Percentiles rank a stretch among this genome's conserved stretches.
phyloP scores from a whole-genome alignment of 2,888 invertebrate species.

The Acronicta leporina region DNA sequence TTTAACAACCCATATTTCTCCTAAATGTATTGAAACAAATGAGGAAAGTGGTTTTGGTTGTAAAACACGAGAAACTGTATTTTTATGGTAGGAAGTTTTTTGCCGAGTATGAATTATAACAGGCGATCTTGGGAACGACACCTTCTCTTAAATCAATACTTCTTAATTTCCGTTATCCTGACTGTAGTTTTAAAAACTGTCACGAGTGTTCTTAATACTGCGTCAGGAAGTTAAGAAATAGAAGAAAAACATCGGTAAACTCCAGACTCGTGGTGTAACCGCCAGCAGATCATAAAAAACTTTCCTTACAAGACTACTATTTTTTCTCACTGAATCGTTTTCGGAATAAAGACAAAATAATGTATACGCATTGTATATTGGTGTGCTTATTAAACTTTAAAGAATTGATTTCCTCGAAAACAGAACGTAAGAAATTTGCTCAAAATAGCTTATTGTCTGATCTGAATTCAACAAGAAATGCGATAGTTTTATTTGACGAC shows the following conservation, averaged over 20 bases:
- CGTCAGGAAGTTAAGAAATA: conserved; percentile 45
- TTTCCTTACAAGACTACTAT: conserved; percentile 19
- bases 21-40: neutral
- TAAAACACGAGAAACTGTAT: neutral
- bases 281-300: too few species aligned
- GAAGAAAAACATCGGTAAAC: conserved; percentile 37
- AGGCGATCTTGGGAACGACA: conserved; percentile 5
- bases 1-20: neutral
- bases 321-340: conserved; percentile 36
- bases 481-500: conserved; percentile 1
- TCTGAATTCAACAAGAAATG: conserved; percentile 8
- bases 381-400: conserved; percentile 20
- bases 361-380: conserved; percentile 25
- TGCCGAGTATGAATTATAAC: neutral
- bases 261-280: too few species aligned
- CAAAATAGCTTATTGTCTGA: conserved; percentile 17
- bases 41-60: neutral
- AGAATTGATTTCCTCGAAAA: conserved; percentile 17
- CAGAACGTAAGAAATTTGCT: conserved; percentile 6
- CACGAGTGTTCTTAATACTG: conserved; percentile 45
- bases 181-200: conserved; percentile 28
- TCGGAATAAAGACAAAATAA: conserved; percentile 27
- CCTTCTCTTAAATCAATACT: conserved; percentile 41
- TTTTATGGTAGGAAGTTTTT: too few species aligned
- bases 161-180: conserved; percentile 39